phyloP scores from a whole-genome alignment of 2,797 vertebrate species.

The Nothura maculosa region DNA sequence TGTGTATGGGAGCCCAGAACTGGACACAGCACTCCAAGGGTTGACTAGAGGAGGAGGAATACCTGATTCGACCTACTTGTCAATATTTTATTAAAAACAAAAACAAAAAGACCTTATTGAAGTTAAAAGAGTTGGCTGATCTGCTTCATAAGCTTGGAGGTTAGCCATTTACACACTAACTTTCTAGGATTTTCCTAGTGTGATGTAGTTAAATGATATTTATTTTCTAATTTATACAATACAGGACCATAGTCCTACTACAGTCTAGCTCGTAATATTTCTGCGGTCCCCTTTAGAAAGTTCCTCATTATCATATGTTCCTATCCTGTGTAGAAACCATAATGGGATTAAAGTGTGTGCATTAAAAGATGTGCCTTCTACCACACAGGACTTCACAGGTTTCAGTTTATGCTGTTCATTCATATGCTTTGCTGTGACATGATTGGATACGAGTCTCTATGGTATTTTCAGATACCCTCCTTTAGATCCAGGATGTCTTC shows the following conservation, averaged over 20 bases:
- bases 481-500: not conserved
- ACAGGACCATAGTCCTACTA: not conserved
- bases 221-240: not conserved
- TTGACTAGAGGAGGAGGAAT: no score
- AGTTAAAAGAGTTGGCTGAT: conserved; percentile 17
- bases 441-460: not conserved
- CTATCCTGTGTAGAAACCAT: not conserved
- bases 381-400: not conserved
- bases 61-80: no score
- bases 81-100: conserved; percentile 33
- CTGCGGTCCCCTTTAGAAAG: not conserved
- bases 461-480: not conserved
- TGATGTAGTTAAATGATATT: not conserved
- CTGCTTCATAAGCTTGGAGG: conserved; percentile 26
- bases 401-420: not conserved
- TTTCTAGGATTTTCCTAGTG: conserved; percentile 38
- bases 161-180: not conserved
- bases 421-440: not conserved
- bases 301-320: not conserved
- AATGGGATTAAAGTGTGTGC: not conserved
- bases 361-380: not conserved
- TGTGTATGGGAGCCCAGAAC: no score
- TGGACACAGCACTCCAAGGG: no score
- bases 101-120: not conserved
- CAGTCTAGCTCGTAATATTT: not conserved